These are phyloP conservation scores for Lagocephalus sceleratus DNA, from an alignment of 2,797 vertebrate species.

Conservation along the genomic window DNA sequence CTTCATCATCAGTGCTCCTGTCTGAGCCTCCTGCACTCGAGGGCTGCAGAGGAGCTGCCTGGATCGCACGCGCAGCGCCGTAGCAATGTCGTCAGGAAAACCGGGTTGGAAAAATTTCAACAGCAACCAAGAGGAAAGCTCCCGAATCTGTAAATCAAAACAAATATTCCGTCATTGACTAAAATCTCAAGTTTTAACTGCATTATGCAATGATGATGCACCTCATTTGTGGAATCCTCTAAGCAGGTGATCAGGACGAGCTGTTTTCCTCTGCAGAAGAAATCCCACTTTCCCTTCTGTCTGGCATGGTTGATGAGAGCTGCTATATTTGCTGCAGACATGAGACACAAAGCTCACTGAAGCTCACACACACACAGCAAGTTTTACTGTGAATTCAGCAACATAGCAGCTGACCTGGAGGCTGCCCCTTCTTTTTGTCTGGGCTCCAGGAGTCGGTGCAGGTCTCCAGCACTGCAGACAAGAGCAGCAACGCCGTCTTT, in stretches of 20 bases:
- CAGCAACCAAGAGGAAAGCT: constrained; percentile 81
- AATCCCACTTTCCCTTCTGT: constrained; percentile 81
- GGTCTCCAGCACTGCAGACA: constrained; percentile 82
- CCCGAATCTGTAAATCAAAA: constrained; percentile 78
- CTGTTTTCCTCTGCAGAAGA: constrained; percentile 77
- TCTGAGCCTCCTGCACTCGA: constrained; percentile 85
- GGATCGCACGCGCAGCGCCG: constrained; percentile 67
- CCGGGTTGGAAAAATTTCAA: constrained; percentile 75
- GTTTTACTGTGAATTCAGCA: background rate
- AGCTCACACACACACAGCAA: background rate
- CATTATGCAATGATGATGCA: constrained; percentile 28
- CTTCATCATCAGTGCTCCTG: constrained; percentile 81
- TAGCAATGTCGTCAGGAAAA: constrained; percentile 62
- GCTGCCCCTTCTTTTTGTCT: constrained; percentile 86
- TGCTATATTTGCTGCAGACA: constrained; percentile 77
- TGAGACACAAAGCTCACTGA: background rate
- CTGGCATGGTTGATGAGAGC: constrained; percentile 74
- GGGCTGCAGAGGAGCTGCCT: constrained; percentile 78
- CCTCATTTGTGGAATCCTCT: constrained; percentile 89
- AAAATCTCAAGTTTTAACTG: background rate
- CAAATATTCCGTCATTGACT: background rate
- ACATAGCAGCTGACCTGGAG: constrained; percentile 77
- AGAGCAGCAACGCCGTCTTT: constrained; percentile 81
- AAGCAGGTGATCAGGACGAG: constrained; percentile 83
- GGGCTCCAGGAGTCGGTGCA: constrained; percentile 90